Base-by-base conservation (phyloP, 2,113 vertebrate genomes). In the Cepphus grylle region DNA sequence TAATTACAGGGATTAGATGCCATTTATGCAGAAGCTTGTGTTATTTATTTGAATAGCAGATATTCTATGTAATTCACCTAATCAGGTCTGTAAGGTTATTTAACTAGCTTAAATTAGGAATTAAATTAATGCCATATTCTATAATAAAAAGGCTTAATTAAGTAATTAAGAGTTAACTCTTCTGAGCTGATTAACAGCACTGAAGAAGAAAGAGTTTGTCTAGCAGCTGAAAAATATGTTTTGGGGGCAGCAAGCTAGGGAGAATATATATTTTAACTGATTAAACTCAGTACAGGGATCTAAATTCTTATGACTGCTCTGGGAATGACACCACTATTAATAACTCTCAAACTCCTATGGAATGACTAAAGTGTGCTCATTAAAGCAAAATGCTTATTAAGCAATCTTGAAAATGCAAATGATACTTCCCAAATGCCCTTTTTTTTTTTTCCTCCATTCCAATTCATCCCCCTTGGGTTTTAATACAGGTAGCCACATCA, bases 51-150 rank as follows among this genome's bases (percentile, higher is more conserved):
- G 36, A 84, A 74, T 22, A 65, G 72, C 34, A n/a, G 26, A 86
- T 92, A 93, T 77, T 88, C 65, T 83, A 32, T 73, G 50, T 85
- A 96, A 94, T 94, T 94, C 81, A 65, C 52, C 47, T 94, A 65
- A 91, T 96, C 26, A 38, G 22, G 17, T 96, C 61, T 73, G 71
- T 94, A 66, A 88, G 81, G 66, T 74, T 96, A 97, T 91, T 96
- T 84, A 95, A 86, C 21, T 81, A 42, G 38, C 59, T 70, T 95
- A 96, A 95, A 91, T 94, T 86, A 89, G 61, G 80, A 95, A 93
- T 95, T 83, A 74, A 89, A 92, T 91, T 96, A 96, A 95, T 81
- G 32, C 6, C 66, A 66, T 67, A 86, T 76, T 95, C 86, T 87
- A 59, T 56, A 93, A 77, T 62, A 96, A 78, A 90, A 73, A 84